Percentiles rank a stretch among this genome's conserved stretches.
Evolutionary conservation across 2,113 vertebrate genomes (phyloP).

Genomic region (Xenopus borealis): DNA sequence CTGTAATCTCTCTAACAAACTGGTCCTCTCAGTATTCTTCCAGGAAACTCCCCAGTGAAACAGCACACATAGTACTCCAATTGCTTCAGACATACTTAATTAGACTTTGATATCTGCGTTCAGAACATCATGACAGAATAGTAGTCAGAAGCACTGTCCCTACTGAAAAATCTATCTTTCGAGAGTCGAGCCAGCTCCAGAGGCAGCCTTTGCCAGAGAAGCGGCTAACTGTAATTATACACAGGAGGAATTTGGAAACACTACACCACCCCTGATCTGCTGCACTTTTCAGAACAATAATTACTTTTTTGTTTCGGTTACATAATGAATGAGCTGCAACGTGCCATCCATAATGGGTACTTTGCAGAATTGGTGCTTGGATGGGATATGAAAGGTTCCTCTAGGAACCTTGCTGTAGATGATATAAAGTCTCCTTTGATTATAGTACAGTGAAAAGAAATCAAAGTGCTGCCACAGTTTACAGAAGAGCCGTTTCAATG

Average conservation of each 20-base stretch:
- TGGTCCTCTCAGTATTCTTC: too few relatives aligned
- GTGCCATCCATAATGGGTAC: constrained; percentile 2
- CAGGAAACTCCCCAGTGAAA: too few relatives aligned
- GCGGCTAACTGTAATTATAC: not conserved
- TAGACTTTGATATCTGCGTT: too few relatives aligned
- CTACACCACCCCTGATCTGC: not conserved
- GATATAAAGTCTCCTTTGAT: not conserved
- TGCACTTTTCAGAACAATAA: not conserved
- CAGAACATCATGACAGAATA: too few relatives aligned
- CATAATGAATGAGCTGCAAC: not conserved
- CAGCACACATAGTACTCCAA: too few relatives aligned
- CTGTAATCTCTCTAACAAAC: too few relatives aligned
- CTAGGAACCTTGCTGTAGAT: not conserved
- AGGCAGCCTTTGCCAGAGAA: not conserved
- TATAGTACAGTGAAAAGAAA: not conserved
- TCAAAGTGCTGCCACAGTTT: too few relatives aligned
- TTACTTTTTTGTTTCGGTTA: not conserved
- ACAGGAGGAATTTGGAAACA: constrained; percentile 11
- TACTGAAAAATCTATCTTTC: not conserved
- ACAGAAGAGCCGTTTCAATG: too few relatives aligned
- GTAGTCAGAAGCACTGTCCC: not conserved
- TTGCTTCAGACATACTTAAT: too few relatives aligned
- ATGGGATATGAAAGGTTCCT: constrained; percentile 3
- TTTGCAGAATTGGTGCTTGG: not conserved
- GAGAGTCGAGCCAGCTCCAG: not conserved